Percentiles rank a stretch among this genome's conserved stretches.
Conservation (phyloP, 2,888 invertebrate genomes). For the Strigamia crassipes region DNA sequence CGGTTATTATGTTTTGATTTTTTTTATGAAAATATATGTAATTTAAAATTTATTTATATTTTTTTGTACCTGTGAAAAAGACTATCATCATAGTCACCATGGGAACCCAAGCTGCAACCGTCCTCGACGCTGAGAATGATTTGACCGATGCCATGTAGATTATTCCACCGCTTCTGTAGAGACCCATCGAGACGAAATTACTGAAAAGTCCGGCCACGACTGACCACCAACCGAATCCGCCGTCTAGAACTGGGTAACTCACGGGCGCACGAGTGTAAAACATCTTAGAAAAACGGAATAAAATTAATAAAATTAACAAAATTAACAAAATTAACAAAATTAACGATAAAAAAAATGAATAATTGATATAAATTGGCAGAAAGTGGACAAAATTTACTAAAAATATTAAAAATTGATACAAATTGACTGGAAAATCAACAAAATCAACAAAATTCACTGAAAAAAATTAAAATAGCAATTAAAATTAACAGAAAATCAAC, state of each 20-base stretch:
- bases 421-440: too few species aligned
- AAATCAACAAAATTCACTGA: too few species aligned
- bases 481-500: too few species aligned
- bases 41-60: background rate
- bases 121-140: background rate
- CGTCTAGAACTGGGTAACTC: background rate
- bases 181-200: constrained; percentile 35
- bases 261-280: background rate
- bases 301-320: too few species aligned
- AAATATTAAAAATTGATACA: too few species aligned
- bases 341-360: too few species aligned
- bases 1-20: too few species aligned
- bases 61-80: background rate
- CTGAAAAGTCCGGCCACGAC: background rate
- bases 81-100: constrained; percentile 31
- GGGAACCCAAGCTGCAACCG: constrained; percentile 36
- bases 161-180: constrained; percentile 18
- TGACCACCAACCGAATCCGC: constrained; percentile 14
- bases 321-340: too few species aligned
- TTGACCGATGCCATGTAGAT: constrained; percentile 13
- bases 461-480: too few species aligned
- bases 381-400: too few species aligned
- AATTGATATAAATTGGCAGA: too few species aligned
- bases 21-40: background rate
- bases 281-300: background rate